phyloP scores from a whole-genome alignment of 2,797 vertebrate species.

The Chromis chromis region DNA sequence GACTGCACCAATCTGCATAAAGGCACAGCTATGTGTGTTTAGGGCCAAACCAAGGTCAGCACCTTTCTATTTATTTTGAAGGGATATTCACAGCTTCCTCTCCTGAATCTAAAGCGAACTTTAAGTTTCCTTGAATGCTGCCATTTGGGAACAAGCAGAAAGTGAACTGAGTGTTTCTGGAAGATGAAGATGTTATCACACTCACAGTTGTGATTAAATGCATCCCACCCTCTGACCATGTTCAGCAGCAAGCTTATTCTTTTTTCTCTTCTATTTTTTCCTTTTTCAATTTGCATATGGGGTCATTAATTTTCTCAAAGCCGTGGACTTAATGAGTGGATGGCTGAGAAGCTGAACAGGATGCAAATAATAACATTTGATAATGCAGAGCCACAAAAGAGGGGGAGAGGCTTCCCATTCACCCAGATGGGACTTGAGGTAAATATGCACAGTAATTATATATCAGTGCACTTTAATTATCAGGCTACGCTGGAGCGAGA shows the following conservation, averaged over 20 bases:
- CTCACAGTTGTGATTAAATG: conserved; percentile 22
- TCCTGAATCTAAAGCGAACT: conserved; percentile 50
- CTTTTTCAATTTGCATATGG: conserved; percentile 79
- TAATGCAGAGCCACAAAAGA: conserved; percentile 93
- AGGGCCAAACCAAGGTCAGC: conserved; percentile 78
- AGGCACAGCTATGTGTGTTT: conserved; percentile 58
- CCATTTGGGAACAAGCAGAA: conserved; percentile 12
- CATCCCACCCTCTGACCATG: conserved; percentile 30
- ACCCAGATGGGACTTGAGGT: conserved; percentile 80
- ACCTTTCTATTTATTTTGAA: conserved; percentile 66
- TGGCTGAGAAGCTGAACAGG: conserved; percentile 94
- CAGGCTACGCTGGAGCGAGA: conserved; percentile 59
- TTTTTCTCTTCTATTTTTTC: conserved; percentile 28
- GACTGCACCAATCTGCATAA: conserved; percentile 58
- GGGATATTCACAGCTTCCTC: conserved; percentile 39
- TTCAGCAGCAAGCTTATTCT: conserved; percentile 20
- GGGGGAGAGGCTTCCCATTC: conserved; percentile 71
- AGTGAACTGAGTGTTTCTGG: neutral
- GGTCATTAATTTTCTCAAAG: conserved; percentile 91
- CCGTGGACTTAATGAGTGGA: conserved; percentile 94
- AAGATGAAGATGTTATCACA: conserved; percentile 46
- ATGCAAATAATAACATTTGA: conserved; percentile 98
- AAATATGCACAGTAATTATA: conserved; percentile 98
- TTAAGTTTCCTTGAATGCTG: conserved; percentile 61
- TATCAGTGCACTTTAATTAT: conserved; percentile 97